phyloP scores from a whole-genome alignment of 92 coral and sea anemone genomes.

The Palythoa grandiflora region DNA sequence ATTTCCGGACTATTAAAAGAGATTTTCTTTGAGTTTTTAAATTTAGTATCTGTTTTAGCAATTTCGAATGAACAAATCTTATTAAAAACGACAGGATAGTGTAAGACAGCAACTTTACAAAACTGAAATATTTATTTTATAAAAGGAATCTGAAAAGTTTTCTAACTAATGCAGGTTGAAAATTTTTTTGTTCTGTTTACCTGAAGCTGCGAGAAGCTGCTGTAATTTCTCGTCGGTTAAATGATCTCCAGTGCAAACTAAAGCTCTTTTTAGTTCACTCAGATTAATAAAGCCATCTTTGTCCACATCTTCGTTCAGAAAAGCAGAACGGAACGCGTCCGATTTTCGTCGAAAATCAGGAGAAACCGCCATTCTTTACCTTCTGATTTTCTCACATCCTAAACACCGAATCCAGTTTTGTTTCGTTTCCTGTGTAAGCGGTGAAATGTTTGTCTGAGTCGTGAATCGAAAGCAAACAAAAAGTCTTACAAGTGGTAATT shows the following conservation, averaged over 20 bases:
- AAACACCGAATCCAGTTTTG: background rate
- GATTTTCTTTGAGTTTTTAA: background rate
- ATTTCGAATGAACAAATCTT: background rate
- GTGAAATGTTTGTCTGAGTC: background rate
- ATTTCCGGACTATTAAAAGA: background rate
- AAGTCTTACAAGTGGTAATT: background rate
- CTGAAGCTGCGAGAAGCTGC: conserved; percentile 65
- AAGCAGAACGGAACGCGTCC: conserved; percentile 7
- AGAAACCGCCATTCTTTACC: conserved; percentile 6
- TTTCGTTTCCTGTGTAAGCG: background rate
- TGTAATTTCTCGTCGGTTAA: conserved; percentile 63
- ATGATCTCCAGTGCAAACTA: conserved; percentile 57
- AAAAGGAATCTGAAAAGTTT: background rate
- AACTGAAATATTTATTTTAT: background rate
- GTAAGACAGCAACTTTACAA: background rate
- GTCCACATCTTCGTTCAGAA: conserved; percentile 4
- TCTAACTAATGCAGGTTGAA: background rate
- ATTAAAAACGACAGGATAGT: background rate
- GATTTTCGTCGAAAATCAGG: conserved; percentile 9
- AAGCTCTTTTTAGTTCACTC: conserved; percentile 29
- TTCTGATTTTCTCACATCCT: background rate
- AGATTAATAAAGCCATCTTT: conserved; percentile 26
- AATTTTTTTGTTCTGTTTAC: conserved; percentile 44
- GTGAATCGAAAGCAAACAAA: conserved; percentile 24
- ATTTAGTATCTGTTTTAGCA: background rate